Evolutionary conservation across 1,140 invertebrate genomes (phyloP).

Genomic region (Trichoplusia ni): DNA sequence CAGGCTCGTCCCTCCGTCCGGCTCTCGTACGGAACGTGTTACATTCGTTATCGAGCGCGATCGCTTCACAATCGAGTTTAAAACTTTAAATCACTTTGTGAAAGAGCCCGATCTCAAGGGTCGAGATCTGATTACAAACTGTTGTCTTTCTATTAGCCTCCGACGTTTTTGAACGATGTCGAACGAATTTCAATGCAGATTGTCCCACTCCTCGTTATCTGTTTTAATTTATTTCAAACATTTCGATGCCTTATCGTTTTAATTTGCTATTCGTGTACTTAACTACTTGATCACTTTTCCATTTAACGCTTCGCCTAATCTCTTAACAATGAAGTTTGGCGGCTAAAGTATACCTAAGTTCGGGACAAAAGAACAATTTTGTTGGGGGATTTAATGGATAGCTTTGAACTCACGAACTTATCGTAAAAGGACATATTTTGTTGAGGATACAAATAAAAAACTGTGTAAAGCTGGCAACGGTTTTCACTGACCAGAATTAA

Average conservation of each 20-base stretch:
- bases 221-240: conserved; percentile 40
- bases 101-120: conserved; percentile 40
- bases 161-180: conserved; percentile 31
- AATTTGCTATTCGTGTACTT: conserved; percentile 18
- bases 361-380: conserved; percentile 2
- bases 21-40: conserved; percentile 20
- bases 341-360: conserved; percentile 12
- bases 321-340: conserved; percentile 4
- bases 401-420: conserved; percentile 15
- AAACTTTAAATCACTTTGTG: conserved; percentile 58
- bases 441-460: conserved; percentile 22
- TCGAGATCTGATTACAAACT: conserved; percentile 52
- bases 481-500: conserved; percentile 36
- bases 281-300: conserved; percentile 17
- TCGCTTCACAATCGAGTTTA: conserved; percentile 49
- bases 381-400: conserved; percentile 23
- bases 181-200: conserved; percentile 49
- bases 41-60: conserved; percentile 30
- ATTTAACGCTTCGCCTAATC: conserved; percentile 11
- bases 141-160: conserved; percentile 64
- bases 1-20: conserved; percentile 24
- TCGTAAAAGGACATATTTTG: conserved; percentile 33
- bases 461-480: conserved; percentile 13
- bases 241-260: conserved; percentile 26
- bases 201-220: conserved; percentile 39